These are phyloP conservation scores for Meteorus sp. DNA, from an alignment of 1,140 invertebrate species.

Conservation along the genomic window DNA sequence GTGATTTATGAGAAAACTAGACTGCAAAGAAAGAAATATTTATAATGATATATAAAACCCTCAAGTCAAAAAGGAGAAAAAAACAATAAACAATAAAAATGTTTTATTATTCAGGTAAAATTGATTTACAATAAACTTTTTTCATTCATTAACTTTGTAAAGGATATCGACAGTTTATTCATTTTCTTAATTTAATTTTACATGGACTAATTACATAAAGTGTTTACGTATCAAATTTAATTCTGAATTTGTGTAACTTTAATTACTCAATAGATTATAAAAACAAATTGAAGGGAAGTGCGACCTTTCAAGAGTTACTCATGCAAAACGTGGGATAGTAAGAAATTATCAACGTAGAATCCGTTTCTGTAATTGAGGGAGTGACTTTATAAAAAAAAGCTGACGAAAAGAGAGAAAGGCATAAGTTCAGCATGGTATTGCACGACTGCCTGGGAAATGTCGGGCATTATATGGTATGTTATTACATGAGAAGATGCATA, in stretches of 20 bases:
- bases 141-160: not conserved
- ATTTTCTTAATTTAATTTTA: too few species aligned
- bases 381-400: too few species aligned
- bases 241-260: too few species aligned
- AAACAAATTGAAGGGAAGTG: too few species aligned
- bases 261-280: too few species aligned
- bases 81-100: not conserved
- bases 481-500: constrained; percentile 26
- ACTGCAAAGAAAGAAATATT: not conserved
- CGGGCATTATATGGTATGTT: constrained; percentile 35
- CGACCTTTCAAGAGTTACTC: too few species aligned
- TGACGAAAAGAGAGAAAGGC: not conserved
- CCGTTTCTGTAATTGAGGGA: not conserved
- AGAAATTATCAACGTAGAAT: constrained; percentile 10
- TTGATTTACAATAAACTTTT: not conserved
- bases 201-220: too few species aligned
- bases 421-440: constrained; percentile 8
- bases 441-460: constrained; percentile 28
- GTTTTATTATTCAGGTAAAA: constrained; percentile 1
- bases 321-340: constrained; percentile 8
- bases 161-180: too few species aligned
- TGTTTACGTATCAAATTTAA: too few species aligned
- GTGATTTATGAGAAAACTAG: constrained; percentile 1
- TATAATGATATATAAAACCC: too few species aligned
- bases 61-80: constrained; percentile 1